Percentiles rank a stretch among this genome's conserved stretches.
Evolutionary conservation across 2,888 invertebrate species (phyloP).

Genomic region (Lasioglossum malachurum): DNA sequence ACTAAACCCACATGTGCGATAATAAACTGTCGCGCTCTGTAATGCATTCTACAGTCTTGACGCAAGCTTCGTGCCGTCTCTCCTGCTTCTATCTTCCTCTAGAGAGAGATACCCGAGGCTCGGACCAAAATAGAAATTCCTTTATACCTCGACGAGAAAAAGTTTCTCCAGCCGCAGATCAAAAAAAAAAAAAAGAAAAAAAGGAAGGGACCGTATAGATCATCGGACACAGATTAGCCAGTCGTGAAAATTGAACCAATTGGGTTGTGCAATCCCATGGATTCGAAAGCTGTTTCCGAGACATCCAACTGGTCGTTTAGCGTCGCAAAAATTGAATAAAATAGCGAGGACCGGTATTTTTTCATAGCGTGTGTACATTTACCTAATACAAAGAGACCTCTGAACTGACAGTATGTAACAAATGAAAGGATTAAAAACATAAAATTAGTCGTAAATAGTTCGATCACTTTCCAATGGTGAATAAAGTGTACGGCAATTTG

Average conservation of each 20-base stretch:
- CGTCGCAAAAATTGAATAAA: not conserved
- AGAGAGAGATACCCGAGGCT: slow-evolving; percentile 14
- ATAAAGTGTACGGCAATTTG: not conserved
- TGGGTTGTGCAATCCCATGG: not conserved
- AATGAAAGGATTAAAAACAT: not conserved
- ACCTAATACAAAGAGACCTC: no score
- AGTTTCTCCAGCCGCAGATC: slow-evolving; percentile 4
- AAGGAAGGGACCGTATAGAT: slow-evolving; percentile 16
- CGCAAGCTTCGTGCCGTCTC: slow-evolving; percentile 32
- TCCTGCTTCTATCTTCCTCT: slow-evolving; percentile 29
- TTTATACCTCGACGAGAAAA: slow-evolving; percentile 43
- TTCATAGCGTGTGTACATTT: no score
- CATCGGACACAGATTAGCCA: slow-evolving; percentile 11
- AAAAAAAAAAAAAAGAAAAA: not conserved
- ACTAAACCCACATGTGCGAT: slow-evolving; percentile 71
- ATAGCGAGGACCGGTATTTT: not conserved
- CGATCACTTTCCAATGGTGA: not conserved
- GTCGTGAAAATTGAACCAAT: slow-evolving; percentile 1
- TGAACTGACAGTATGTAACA: no score
- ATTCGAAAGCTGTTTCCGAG: not conserved
- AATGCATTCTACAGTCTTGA: slow-evolving; percentile 64
- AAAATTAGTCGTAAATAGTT: not conserved
- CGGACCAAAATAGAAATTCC: slow-evolving; percentile 54
- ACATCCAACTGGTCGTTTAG: not conserved
- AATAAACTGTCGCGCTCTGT: slow-evolving; percentile 66